phyloP scores from a whole-genome alignment of 2,797 vertebrate genomes.

The Phoxinus dragarum region DNA sequence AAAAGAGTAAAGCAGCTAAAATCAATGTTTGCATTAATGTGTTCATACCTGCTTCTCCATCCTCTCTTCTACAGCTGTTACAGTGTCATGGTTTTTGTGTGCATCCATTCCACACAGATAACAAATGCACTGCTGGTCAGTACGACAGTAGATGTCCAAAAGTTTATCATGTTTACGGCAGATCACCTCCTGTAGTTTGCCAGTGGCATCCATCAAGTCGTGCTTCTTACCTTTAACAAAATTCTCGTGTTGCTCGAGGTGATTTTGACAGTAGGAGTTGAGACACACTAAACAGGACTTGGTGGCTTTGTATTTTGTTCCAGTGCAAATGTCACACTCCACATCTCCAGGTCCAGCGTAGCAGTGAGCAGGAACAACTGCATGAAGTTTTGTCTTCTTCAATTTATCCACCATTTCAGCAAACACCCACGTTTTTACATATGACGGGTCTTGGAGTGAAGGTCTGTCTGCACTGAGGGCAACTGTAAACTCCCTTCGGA shows the following conservation, averaged over 20 bases:
- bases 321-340: constrained; percentile 10
- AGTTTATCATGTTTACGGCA: constrained; percentile 13
- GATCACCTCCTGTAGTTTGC: background rate
- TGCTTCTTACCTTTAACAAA: constrained; percentile 15
- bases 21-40: background rate
- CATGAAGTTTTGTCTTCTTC: background rate
- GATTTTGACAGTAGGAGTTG: constrained; percentile 17
- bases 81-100: background rate
- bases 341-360: constrained; percentile 5
- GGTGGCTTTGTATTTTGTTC: background rate
- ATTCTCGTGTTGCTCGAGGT: background rate
- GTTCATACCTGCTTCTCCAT: constrained; percentile 20
- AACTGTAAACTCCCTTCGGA: background rate
- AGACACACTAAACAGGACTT: constrained; percentile 19
- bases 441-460: background rate
- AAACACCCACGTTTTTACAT: background rate
- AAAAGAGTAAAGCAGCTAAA: background rate
- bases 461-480: background rate
- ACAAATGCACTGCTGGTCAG: constrained; percentile 4
- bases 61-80: background rate
- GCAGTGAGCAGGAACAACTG: background rate
- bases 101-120: constrained; percentile 5
- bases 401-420: background rate
- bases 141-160: background rate
- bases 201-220: background rate